A percentile compares a stretch with the other conserved stretches of the same genome.
Evolutionary conservation across 2,888 invertebrate species (phyloP).

Genomic region (Plusia festucae): DNA sequence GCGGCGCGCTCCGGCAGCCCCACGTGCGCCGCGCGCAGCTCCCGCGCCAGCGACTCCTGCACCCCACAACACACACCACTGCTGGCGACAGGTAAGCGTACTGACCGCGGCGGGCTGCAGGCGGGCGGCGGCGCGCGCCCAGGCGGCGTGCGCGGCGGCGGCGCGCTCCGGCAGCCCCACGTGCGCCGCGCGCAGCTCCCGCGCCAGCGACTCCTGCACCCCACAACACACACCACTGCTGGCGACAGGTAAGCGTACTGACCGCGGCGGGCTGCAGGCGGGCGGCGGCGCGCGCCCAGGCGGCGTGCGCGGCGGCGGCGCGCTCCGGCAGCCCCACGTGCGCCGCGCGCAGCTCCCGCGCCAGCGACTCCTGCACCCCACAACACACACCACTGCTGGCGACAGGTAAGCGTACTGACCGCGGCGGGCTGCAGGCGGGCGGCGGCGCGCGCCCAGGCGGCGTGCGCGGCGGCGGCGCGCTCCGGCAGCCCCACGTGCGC

Average conservation of each 20-base stretch:
- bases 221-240: too few species aligned
- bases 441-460: conserved; percentile 74
- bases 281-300: conserved; percentile 71
- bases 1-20: conserved; percentile 81
- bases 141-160: conserved; percentile 77
- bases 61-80: too few species aligned
- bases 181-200: conserved; percentile 85
- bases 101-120: conserved; percentile 62
- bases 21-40: conserved; percentile 86
- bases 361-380: conserved; percentile 84
- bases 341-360: conserved; percentile 84
- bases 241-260: too few species aligned
- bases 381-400: too few species aligned
- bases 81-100: too few species aligned
- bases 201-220: conserved; percentile 84
- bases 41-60: conserved; percentile 83
- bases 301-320: conserved; percentile 75
- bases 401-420: background rate
- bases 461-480: conserved; percentile 76
- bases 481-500: conserved; percentile 85
- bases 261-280: conserved; percentile 62
- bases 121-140: conserved; percentile 66
- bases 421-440: conserved; percentile 62
- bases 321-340: conserved; percentile 85
- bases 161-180: conserved; percentile 83